Percentiles rank a stretch among this genome's conserved stretches.
phyloP scores from a whole-genome alignment of 2,113 vertebrate genomes.

The Gallinago paraguaiae region DNA sequence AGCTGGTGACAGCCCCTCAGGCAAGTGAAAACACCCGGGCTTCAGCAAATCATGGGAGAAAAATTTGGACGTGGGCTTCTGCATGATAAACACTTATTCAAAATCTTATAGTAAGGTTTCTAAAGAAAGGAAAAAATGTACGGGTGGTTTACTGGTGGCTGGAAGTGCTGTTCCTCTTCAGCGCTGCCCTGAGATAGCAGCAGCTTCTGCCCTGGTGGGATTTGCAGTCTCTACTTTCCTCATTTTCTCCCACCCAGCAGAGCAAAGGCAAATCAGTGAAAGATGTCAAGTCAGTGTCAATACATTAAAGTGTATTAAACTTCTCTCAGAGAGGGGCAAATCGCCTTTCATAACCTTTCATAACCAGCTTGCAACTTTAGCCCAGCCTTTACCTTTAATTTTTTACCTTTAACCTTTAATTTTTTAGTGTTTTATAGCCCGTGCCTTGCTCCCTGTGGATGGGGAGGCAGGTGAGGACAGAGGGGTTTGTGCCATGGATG shows the following conservation, averaged over 20 bases:
- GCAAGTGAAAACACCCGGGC: background rate
- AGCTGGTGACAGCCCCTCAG: background rate
- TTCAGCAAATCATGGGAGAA: background rate
- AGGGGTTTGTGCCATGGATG: background rate
- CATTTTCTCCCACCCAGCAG: background rate
- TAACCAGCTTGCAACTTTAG: background rate
- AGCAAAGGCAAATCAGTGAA: background rate
- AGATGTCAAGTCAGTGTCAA: background rate
- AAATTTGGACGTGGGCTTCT: background rate
- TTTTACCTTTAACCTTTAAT: background rate
- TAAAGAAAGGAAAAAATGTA: background rate
- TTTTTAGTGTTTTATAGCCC: background rate
- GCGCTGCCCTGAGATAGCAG: background rate
- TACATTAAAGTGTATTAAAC: background rate
- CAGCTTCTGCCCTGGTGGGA: background rate
- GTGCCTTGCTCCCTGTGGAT: background rate
- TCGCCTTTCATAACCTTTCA: background rate
- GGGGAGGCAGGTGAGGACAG: background rate
- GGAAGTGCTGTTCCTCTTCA: background rate
- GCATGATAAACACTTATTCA: background rate
- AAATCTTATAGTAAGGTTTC: background rate
- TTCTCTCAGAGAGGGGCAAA: background rate
- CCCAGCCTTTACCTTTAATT: background rate
- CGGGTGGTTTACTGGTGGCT: background rate
- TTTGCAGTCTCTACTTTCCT: background rate